Evolutionary conservation across 1,140 invertebrate genomes (phyloP).

Genomic region (Aradophagus sp.): DNA sequence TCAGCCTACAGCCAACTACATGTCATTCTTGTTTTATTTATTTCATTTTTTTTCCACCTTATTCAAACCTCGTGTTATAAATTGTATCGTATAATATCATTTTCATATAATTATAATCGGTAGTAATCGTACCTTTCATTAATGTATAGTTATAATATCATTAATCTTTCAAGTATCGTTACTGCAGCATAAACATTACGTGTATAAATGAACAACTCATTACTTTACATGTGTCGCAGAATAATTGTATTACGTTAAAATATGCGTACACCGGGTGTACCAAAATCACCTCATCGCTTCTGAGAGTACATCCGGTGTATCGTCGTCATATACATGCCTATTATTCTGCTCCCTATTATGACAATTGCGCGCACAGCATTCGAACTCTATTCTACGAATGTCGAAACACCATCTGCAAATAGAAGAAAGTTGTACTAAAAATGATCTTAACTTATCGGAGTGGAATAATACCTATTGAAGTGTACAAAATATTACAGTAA

Average conservation of each 20-base stretch:
- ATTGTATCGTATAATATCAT: constrained; percentile 71
- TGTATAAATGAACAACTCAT: constrained; percentile 58
- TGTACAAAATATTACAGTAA: too few species aligned
- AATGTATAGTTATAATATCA: constrained; percentile 61
- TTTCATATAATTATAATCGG: constrained; percentile 70
- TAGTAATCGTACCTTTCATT: constrained; percentile 66
- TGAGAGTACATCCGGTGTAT: neutral
- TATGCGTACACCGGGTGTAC: constrained; percentile 15
- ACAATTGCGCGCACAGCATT: constrained; percentile 44
- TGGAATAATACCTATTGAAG: too few species aligned
- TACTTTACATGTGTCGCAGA: constrained; percentile 51
- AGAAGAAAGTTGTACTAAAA: neutral
- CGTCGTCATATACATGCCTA: constrained; percentile 17
- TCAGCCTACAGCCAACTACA: constrained; percentile 71
- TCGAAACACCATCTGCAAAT: constrained; percentile 31
- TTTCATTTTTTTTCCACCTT: constrained; percentile 44
- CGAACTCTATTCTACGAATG: constrained; percentile 38
- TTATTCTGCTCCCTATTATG: constrained; percentile 44
- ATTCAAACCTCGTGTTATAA: constrained; percentile 66
- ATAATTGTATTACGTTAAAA: constrained; percentile 51
- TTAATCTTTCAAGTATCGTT: constrained; percentile 59
- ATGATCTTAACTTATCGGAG: neutral
- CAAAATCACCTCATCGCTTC: constrained; percentile 6
- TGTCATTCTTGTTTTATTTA: constrained; percentile 54
- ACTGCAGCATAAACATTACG: constrained; percentile 58